phyloP scores from a whole-genome alignment of 2,888 invertebrate genomes.

The Choristoneura rosaceana region DNA sequence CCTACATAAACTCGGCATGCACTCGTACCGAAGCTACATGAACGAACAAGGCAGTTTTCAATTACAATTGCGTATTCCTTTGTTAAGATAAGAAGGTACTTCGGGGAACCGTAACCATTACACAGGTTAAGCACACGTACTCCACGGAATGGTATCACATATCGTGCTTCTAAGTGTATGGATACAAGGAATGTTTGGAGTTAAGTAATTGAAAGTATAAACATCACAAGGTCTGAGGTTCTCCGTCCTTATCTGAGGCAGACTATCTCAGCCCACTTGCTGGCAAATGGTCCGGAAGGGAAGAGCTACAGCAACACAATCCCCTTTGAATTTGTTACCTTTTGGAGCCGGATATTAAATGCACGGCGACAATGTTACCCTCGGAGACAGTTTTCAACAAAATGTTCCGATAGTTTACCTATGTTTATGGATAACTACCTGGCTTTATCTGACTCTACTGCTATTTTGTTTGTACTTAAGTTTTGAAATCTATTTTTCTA shows the following conservation, averaged over 20 bases:
- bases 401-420: not conserved
- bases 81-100: slow-evolving; percentile 31
- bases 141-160: slow-evolving; percentile 40
- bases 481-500: too few species aligned
- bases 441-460: not conserved
- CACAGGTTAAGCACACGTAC: slow-evolving; percentile 35
- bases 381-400: not conserved
- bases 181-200: slow-evolving; percentile 47
- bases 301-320: slow-evolving; percentile 71
- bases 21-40: not conserved
- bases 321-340: slow-evolving; percentile 69
- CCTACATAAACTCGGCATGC: not conserved
- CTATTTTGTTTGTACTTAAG: too few species aligned
- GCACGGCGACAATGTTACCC: not conserved
- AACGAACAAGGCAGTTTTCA: slow-evolving; percentile 23
- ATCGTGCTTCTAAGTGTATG: slow-evolving; percentile 28
- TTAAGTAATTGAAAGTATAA: slow-evolving; percentile 74
- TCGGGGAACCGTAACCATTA: slow-evolving; percentile 23
- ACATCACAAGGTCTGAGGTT: slow-evolving; percentile 62
- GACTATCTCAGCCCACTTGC: slow-evolving; percentile 82
- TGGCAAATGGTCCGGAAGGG: slow-evolving; percentile 77
- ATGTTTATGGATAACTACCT: not conserved
- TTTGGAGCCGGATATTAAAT: slow-evolving; percentile 14
- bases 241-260: slow-evolving; percentile 76
- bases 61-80: slow-evolving; percentile 35